Percentiles rank a stretch among this genome's conserved stretches.
phyloP scores from a whole-genome alignment of 2,888 invertebrate genomes.

The Caenorhabditis sulstoni region DNA sequence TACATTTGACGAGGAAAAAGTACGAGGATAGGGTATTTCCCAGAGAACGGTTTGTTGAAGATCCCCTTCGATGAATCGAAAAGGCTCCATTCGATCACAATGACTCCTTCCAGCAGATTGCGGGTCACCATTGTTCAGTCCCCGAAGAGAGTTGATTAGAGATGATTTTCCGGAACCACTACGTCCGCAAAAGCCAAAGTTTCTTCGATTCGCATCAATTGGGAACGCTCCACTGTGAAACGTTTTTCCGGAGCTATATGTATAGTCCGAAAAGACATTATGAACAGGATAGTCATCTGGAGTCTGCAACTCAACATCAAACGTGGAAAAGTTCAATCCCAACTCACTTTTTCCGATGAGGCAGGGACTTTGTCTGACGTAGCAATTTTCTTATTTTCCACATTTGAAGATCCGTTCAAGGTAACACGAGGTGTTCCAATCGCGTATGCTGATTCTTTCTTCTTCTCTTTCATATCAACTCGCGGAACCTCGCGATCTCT shows the following conservation, averaged over 20 bases:
- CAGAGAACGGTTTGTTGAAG: conserved; percentile 68
- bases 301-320: conserved; percentile 18
- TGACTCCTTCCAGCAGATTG: conserved; percentile 66
- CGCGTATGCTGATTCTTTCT: conserved; percentile 30
- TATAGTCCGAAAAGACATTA: conserved; percentile 65
- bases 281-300: conserved; percentile 66
- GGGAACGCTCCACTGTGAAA: conserved; percentile 67
- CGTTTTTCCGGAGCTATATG: conserved; percentile 61
- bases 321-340: neutral
- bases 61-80: conserved; percentile 69
- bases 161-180: conserved; percentile 68
- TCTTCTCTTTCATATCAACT: neutral
- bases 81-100: conserved; percentile 70
- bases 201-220: conserved; percentile 66
- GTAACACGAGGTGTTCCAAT: conserved; percentile 16
- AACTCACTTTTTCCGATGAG: conserved; percentile 30
- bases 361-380: conserved; percentile 16
- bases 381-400: neutral
- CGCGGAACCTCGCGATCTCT: conserved; percentile 37
- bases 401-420: conserved; percentile 2
- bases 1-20: conserved; percentile 61
- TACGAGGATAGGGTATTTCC: conserved; percentile 70
- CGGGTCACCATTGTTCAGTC: conserved; percentile 63
- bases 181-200: conserved; percentile 69
- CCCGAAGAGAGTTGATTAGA: conserved; percentile 68